These are phyloP conservation scores for Lasioglossum figueresi DNA, from an alignment of 2,888 invertebrate genomes.

Conservation along the genomic window DNA sequence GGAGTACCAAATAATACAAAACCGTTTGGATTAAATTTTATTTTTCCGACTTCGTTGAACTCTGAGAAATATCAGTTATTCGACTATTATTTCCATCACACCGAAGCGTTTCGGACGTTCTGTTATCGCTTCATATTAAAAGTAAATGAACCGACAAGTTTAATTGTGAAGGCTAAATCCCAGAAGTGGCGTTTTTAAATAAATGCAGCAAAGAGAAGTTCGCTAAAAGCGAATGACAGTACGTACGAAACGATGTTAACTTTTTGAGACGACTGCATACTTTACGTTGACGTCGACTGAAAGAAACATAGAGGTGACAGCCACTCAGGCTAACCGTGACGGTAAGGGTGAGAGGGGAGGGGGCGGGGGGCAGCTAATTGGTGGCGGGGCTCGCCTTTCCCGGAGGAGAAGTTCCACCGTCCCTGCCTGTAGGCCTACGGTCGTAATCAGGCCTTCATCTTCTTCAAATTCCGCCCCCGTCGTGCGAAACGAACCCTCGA, in stretches of 20 bases:
- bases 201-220: not conserved
- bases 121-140: not conserved
- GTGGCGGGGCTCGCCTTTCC: not conserved
- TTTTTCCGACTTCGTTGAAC: too few relatives aligned
- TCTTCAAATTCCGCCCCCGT: not conserved
- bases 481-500: constrained; percentile 1
- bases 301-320: not conserved
- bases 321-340: not conserved
- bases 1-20: not conserved
- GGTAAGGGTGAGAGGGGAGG: accelerated
- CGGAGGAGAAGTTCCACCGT: constrained; percentile 1
- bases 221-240: not conserved
- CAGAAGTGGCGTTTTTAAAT: not conserved
- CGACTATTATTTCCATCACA: too few relatives aligned
- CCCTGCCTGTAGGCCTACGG: not conserved
- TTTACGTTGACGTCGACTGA: not conserved
- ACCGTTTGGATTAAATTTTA: not conserved
- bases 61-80: too few relatives aligned
- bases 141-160: not conserved
- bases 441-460: constrained; percentile 1
- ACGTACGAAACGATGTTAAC: not conserved
- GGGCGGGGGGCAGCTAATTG: not conserved
- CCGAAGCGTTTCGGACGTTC: not conserved
- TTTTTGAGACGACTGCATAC: not conserved
- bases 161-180: not conserved